Base-by-base conservation (phyloP, 2,797 vertebrate species). In the Loris lydekkerianus region DNA sequence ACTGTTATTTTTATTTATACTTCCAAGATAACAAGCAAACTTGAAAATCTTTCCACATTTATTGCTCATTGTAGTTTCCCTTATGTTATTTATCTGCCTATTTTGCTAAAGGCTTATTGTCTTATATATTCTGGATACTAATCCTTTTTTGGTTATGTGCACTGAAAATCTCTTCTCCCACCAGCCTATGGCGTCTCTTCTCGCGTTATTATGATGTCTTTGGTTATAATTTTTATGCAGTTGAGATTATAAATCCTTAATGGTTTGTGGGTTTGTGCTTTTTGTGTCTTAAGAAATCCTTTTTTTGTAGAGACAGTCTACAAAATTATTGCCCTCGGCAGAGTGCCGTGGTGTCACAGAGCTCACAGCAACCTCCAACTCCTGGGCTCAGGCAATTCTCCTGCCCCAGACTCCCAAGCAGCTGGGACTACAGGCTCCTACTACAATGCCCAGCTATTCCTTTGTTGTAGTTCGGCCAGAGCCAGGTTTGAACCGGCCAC, bases 31-130 rank as follows among this genome's bases (percentile, higher is more conserved):
- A 95, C 17, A 87, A 61, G 43, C 67, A 89, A 95, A 34, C 18
- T 83, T 93, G 37, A 96, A 91, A 82, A 86, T 72, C 78, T 94
- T 95, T 87, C 56, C 31, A 29, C 67, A 91, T 83, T 88, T 92
- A 94, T 56, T 93, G 15, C 8, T 75, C 63, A 94, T n/a, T 97
- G 84, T 72, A 93, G 49, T 89, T 93, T 96, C 46, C 90, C 60
- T 80, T 86, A 80, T 31, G 21, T 88, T 34, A 91, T 69, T 69
- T 96, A 53, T 96, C 84, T 94, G 43, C 83, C 75, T 58, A 15
- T 89, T 96, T 75, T 95, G 69, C 56, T 89, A 65, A 61, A 72
- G 25, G 20, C 34, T 67, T 94, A 88, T 8, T 70, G 21, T 65
- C 25, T 94, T 85, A 86, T 20, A 86, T 84, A 95, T 67, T 90